Evolutionary conservation across 2,888 invertebrate species (phyloP).

Genomic region (Erebia epiphron): DNA sequence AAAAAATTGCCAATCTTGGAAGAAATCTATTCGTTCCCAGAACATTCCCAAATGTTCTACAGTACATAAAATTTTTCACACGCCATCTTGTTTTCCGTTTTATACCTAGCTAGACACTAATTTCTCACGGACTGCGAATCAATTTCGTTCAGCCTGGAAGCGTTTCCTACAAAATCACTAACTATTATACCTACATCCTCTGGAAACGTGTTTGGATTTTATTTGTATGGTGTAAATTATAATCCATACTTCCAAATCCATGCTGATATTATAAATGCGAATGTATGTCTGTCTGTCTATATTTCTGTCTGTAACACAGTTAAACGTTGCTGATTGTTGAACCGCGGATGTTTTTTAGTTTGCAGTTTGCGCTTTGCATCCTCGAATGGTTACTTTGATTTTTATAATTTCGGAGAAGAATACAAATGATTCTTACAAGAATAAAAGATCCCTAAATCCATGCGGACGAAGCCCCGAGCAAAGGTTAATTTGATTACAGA

Average conservation of each 20-base stretch:
- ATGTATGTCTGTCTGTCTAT: too few relatives aligned
- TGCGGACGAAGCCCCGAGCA: too few relatives aligned
- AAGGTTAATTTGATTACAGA: neutral
- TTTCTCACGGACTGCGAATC: slow-evolving; percentile 30
- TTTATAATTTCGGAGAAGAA: too few relatives aligned
- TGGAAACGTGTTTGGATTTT: slow-evolving; percentile 14
- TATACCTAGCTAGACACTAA: slow-evolving; percentile 17
- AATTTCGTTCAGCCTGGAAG: slow-evolving; percentile 24
- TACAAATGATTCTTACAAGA: too few relatives aligned
- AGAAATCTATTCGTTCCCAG: slow-evolving; percentile 25
- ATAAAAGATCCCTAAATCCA: too few relatives aligned
- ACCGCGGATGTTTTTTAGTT: too few relatives aligned
- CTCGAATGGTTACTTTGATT: too few relatives aligned
- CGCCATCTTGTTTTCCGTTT: slow-evolving; percentile 27
- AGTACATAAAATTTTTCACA: slow-evolving; percentile 37
- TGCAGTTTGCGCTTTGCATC: too few relatives aligned
- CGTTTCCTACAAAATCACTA: slow-evolving; percentile 22
- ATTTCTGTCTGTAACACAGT: too few relatives aligned
- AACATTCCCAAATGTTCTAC: slow-evolving; percentile 27
- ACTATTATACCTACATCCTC: slow-evolving; percentile 18
- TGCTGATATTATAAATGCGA: too few relatives aligned
- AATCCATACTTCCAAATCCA: neutral
- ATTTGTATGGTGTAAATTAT: slow-evolving; percentile 3
- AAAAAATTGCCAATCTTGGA: slow-evolving; percentile 7
- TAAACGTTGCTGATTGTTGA: too few relatives aligned